Evolutionary conservation across 2,797 vertebrate genomes (phyloP).

Genomic region (Manis pentadactyla): DNA sequence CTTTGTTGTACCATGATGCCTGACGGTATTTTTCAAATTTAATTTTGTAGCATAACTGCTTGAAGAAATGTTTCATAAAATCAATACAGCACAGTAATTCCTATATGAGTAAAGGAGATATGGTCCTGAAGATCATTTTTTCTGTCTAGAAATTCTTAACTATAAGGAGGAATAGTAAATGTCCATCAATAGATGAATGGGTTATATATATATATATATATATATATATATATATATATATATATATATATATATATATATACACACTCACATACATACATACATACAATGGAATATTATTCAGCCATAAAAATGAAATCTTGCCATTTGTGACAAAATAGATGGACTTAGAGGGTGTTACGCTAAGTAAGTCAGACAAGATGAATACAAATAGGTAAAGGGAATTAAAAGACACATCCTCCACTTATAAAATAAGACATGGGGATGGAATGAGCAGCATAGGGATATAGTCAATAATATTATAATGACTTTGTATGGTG

Average conservation of each 20-base stretch:
- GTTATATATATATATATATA: no score
- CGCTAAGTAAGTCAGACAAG: background rate
- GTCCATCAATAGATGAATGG: background rate
- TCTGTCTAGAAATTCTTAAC: background rate
- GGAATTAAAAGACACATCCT: background rate
- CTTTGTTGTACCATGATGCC: background rate
- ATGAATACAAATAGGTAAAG: background rate
- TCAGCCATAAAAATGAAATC: background rate
- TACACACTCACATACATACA: background rate
- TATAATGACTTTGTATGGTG: no score
- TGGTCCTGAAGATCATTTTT: background rate
- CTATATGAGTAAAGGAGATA: background rate
- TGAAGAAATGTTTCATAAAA: constrained; percentile 7
- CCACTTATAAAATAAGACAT: no score
- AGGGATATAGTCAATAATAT: no score
- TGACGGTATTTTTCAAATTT: background rate
- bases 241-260: background rate
- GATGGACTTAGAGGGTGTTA: background rate
- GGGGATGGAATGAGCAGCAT: no score
- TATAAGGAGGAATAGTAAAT: background rate
- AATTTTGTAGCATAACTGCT: background rate
- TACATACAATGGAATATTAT: background rate
- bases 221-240: no score
- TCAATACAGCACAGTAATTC: background rate
- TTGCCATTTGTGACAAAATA: background rate